Percentiles rank a stretch among this genome's conserved stretches.
These are phyloP conservation scores for Spilosoma lubricipeda DNA, from an alignment of 2,888 invertebrate species.

Conservation along the genomic window DNA sequence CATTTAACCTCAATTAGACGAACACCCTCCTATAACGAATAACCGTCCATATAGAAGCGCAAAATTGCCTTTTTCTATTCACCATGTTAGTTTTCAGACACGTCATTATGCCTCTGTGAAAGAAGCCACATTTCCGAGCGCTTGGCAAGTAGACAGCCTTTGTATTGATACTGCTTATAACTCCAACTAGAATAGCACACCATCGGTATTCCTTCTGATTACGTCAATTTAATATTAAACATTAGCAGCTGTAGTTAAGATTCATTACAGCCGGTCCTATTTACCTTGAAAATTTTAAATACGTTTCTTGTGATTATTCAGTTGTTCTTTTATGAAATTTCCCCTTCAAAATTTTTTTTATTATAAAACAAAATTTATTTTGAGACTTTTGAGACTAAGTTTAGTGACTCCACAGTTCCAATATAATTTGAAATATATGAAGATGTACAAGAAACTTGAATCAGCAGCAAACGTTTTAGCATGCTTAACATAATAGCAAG, in stretches of 20 bases:
- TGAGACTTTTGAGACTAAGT: background rate
- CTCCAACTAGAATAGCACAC: background rate
- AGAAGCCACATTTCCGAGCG: constrained; percentile 56
- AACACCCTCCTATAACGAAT: constrained; percentile 29
- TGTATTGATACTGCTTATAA: constrained; percentile 49
- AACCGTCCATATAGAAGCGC: constrained; percentile 27
- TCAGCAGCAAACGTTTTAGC: background rate
- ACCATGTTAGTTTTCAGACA: constrained; percentile 51
- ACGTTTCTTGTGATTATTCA: background rate
- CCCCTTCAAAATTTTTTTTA: too few relatives aligned
- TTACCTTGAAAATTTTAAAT: background rate
- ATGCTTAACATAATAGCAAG: background rate
- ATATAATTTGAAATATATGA: background rate
- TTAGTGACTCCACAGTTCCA: background rate
- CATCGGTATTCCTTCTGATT: constrained; percentile 8
- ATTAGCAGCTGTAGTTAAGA: background rate
- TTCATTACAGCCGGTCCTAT: background rate
- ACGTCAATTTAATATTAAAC: background rate
- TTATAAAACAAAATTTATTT: background rate
- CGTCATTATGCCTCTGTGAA: constrained; percentile 53
- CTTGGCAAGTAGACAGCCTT: constrained; percentile 58
- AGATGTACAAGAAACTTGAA: background rate
- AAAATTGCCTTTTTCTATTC: constrained; percentile 49
- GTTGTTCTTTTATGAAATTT: too few relatives aligned
- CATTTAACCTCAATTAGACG: constrained; percentile 49